A percentile compares a stretch with the other conserved stretches of the same genome.
Evolutionary conservation across 2,113 vertebrate species (phyloP).

Genomic region (Neodontobutis hainanensis): DNA sequence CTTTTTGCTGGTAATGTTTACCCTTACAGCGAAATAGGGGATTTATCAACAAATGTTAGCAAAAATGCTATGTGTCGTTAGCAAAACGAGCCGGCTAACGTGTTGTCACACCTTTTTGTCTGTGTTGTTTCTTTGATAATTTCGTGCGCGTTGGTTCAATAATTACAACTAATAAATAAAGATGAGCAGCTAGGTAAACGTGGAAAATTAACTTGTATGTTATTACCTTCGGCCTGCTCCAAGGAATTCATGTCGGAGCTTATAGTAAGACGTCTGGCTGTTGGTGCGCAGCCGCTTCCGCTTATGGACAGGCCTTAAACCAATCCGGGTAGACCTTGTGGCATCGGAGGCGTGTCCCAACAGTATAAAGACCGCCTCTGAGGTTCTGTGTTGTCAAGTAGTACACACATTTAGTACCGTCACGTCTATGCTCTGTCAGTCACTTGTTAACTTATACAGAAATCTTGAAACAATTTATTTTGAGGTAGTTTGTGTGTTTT

Average conservation of each 20-base stretch:
- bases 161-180: neutral
- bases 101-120: neutral
- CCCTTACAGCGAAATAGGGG: neutral
- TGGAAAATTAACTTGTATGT: neutral
- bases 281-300: neutral
- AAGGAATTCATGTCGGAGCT: constrained; percentile 87
- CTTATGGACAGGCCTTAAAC: constrained; percentile 27
- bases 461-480: too few species aligned
- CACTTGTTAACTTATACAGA: too few species aligned
- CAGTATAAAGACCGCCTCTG: too few species aligned
- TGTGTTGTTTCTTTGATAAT: fast-evolving
- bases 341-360: too few species aligned
- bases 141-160: fast-evolving
- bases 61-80: constrained; percentile 38
- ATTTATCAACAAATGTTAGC: constrained; percentile 22
- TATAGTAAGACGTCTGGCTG: constrained; percentile 9
- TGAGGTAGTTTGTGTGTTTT: too few species aligned
- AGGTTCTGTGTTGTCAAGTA: too few species aligned
- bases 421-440: too few species aligned
- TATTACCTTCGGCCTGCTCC: constrained; percentile 94
- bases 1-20: too few species aligned
- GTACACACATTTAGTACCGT: too few species aligned
- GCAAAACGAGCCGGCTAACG: neutral
- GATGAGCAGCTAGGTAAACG: fast-evolving
- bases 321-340: constrained; percentile 35